Evolutionary conservation across 2,113 vertebrate genomes (phyloP).

Genomic region (Microtus montanus): DNA sequence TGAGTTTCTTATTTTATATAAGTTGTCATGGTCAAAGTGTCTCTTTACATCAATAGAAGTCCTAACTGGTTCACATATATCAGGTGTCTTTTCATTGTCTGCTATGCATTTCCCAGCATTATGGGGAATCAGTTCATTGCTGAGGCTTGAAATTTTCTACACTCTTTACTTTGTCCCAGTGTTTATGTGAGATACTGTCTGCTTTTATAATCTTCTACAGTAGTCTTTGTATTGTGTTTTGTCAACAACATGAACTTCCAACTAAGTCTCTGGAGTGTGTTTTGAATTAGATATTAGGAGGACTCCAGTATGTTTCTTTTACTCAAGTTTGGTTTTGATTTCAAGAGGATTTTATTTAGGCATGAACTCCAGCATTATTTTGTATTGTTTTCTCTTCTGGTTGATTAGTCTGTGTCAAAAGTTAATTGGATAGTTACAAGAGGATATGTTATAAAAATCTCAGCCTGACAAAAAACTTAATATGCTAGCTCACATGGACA

Average conservation of each 20-base stretch:
- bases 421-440: neutral
- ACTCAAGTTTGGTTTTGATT: neutral
- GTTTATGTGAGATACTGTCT: neutral
- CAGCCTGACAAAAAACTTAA: neutral
- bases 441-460: neutral
- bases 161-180: neutral
- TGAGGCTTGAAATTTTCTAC: neutral
- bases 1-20: neutral
- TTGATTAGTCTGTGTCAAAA: too few species aligned
- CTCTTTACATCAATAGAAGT: too few species aligned
- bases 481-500: neutral
- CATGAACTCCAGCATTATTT: neutral
- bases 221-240: neutral
- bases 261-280: neutral
- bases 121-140: neutral
- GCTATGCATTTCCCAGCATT: neutral
- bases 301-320: neutral
- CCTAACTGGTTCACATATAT: too few species aligned
- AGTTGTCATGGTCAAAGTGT: neutral
- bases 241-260: neutral
- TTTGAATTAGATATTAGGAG: neutral
- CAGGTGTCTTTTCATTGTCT: neutral
- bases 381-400: too few species aligned
- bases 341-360: neutral
- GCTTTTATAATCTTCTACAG: neutral